Evolutionary conservation across 2,888 invertebrate species (phyloP).

Genomic region (Labia minor): DNA sequence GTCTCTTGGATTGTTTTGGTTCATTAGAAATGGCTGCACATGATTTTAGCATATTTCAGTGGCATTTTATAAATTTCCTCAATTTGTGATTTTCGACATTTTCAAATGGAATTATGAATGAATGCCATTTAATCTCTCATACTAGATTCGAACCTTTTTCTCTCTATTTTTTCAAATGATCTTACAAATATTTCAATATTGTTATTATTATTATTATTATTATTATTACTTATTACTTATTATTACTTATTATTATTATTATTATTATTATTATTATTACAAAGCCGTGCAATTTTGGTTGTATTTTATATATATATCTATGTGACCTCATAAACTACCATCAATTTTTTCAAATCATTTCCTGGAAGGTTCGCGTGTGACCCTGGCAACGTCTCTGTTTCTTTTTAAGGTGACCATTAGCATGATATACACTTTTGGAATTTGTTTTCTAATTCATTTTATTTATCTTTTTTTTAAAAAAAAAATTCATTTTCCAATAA

Average conservation of each 20-base stretch:
- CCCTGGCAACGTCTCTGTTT: background rate
- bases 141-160: background rate
- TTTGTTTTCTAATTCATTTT: slow-evolving; percentile 15
- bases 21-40: slow-evolving; percentile 19
- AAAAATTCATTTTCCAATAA: too few relatives aligned
- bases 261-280: too few relatives aligned
- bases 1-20: slow-evolving; percentile 13
- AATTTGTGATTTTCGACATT: slow-evolving; percentile 3
- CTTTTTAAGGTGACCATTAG: slow-evolving; percentile 2
- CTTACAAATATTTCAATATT: slow-evolving; percentile 1
- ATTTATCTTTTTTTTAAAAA: too few relatives aligned
- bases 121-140: slow-evolving; percentile 3
- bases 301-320: background rate
- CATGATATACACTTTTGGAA: background rate
- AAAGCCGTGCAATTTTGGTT: slow-evolving; percentile 6
- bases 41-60: slow-evolving; percentile 20
- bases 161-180: slow-evolving; percentile 7
- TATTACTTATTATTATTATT: too few relatives aligned
- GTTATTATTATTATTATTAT: too few relatives aligned
- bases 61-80: background rate
- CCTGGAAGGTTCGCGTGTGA: slow-evolving; percentile 1
- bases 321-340: slow-evolving; percentile 7
- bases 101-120: slow-evolving; percentile 1
- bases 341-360: slow-evolving; percentile 13
- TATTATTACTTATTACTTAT: too few relatives aligned